A percentile compares a stretch with the other conserved stretches of the same genome.
phyloP scores from a whole-genome alignment of 2,113 vertebrate species.

The Callocephalon fimbriatum region DNA sequence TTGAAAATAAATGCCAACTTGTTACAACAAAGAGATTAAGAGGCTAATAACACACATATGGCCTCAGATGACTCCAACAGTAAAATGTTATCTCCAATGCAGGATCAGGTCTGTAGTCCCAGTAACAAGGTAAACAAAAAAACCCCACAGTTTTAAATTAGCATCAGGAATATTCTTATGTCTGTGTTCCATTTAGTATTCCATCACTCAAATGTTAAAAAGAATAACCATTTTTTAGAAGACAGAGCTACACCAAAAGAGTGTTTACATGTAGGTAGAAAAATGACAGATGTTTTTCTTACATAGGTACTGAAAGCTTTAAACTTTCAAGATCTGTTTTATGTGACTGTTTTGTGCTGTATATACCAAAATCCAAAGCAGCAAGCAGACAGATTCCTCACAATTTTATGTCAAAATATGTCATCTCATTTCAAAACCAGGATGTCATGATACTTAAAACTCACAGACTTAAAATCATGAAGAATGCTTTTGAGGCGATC shows the following conservation, averaged over 20 bases:
- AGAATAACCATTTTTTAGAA: background rate
- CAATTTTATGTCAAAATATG: constrained; percentile 55
- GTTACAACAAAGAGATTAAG: constrained; percentile 4
- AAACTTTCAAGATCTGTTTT: constrained; percentile 22
- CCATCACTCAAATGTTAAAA: background rate
- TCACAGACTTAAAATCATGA: constrained; percentile 1
- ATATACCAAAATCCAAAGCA: constrained; percentile 29
- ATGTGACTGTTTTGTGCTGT: constrained; percentile 21
- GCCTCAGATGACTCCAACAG: background rate
- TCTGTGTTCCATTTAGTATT: background rate
- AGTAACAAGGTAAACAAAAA: background rate
- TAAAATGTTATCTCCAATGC: background rate
- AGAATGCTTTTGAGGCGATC: background rate
- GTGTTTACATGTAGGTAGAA: background rate
- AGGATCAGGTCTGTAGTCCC: background rate
- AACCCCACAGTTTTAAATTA: background rate
- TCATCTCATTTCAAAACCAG: constrained; percentile 32
- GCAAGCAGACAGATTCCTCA: constrained; percentile 14
- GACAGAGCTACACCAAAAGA: background rate
- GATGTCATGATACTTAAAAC: background rate
- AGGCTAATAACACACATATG: background rate
- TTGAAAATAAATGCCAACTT: background rate
- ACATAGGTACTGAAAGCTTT: background rate
- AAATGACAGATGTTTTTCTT: background rate
- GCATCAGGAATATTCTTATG: background rate